These are phyloP conservation scores for Aurelia sp. DNA, from an alignment of 30 jellyfish, hydroid and myxozoan species.

Conservation along the genomic window DNA sequence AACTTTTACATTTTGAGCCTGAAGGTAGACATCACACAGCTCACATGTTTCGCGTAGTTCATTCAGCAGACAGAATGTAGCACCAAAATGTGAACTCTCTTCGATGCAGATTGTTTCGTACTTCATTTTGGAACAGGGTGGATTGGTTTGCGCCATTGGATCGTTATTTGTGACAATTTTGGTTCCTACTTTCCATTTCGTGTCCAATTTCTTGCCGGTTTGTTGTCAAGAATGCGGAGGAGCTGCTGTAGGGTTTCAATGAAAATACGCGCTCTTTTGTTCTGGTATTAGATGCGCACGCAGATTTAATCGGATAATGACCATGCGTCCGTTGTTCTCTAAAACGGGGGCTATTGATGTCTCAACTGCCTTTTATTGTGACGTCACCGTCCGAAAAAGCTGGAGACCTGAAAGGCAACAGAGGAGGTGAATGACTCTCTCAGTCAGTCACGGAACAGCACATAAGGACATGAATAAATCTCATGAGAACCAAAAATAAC, in stretches of 20 bases:
- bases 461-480: no score
- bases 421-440: no score
- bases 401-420: no score
- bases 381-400: no score
- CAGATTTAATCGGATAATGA: slow-evolving; percentile 4
- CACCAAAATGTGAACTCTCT: slow-evolving; percentile 64
- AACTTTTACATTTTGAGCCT: slow-evolving; percentile 72
- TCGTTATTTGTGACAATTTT: not conserved
- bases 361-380: no score
- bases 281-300: slow-evolving; percentile 36
- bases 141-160: not conserved
- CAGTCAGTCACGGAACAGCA: no score
- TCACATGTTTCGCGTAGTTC: slow-evolving; percentile 91
- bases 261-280: slow-evolving; percentile 23
- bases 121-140: slow-evolving; percentile 46
- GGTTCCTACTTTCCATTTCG: slow-evolving; percentile 19
- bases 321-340: slow-evolving; percentile 9
- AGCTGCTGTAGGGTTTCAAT: not conserved
- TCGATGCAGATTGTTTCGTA: slow-evolving; percentile 72
- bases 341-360: slow-evolving; percentile 32
- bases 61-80: slow-evolving; percentile 78
- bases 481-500: no score
- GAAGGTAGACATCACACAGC: slow-evolving; percentile 84
- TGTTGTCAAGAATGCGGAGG: slow-evolving; percentile 1
- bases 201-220: slow-evolving; percentile 9